Percentiles rank a stretch among this genome's conserved stretches.
These are phyloP conservation scores for Agrypnus murinus DNA, from an alignment of 2,888 invertebrate genomes.

Conservation along the genomic window DNA sequence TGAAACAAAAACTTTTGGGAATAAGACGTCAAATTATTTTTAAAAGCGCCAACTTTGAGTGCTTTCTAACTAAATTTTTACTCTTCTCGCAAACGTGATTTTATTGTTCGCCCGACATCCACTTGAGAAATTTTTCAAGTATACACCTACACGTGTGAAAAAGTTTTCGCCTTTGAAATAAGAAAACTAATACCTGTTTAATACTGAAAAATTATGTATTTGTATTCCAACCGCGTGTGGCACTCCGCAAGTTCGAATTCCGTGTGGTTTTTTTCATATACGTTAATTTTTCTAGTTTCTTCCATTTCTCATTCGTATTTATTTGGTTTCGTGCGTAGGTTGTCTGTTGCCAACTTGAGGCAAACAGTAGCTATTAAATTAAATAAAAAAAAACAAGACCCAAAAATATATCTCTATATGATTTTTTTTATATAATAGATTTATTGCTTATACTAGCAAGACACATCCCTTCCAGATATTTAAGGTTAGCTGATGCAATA, in stretches of 20 bases:
- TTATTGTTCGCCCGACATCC: constrained; percentile 17
- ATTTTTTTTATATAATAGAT: no score
- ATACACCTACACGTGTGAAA: constrained; percentile 13
- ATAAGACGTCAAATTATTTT: constrained; percentile 26
- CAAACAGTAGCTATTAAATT: background rate
- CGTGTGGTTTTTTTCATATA: constrained; percentile 12
- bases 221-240: constrained; percentile 1
- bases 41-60: constrained; percentile 25
- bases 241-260: background rate
- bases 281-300: constrained; percentile 10
- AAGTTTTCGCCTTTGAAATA: background rate
- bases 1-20: constrained; percentile 23
- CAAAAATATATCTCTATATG: no score
- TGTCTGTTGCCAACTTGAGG: background rate
- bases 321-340: constrained; percentile 11
- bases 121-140: constrained; percentile 7
- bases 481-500: no score
- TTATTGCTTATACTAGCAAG: no score
- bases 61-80: constrained; percentile 26
- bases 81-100: constrained; percentile 9
- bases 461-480: no score
- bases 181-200: constrained; percentile 11
- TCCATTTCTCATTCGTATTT: constrained; percentile 5
- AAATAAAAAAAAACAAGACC: no score
- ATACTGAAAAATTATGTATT: background rate